These are phyloP conservation scores for Myripristis murdjan DNA, from an alignment of 2,797 vertebrate genomes.

Conservation along the genomic window DNA sequence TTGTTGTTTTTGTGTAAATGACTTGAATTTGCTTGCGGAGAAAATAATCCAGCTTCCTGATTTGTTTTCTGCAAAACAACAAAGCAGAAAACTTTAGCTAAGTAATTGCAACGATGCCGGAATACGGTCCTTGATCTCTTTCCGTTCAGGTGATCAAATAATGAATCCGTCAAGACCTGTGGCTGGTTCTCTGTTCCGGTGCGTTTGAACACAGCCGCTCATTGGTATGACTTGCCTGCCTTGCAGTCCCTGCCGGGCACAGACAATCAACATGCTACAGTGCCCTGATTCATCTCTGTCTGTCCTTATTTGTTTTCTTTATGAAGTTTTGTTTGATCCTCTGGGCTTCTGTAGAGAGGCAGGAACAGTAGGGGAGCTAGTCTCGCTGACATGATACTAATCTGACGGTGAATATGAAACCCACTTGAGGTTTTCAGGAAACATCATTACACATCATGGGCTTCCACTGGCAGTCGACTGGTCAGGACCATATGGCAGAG, in stretches of 20 bases:
- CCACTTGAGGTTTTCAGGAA: conserved; percentile 29
- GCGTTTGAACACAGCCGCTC: conserved; percentile 9
- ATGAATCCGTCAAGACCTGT: conserved; percentile 57
- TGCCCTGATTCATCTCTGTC: conserved; percentile 29
- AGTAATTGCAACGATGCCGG: conserved; percentile 61
- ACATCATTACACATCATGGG: conserved; percentile 30
- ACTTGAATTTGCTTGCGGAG: conserved; percentile 6
- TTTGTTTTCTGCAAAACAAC: conserved; percentile 56
- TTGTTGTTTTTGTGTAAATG: conserved; percentile 42
- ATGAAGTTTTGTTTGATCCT: conserved; percentile 67
- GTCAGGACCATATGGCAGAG: conserved; percentile 54
- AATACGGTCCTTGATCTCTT: conserved; percentile 77
- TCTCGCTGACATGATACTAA: conserved; percentile 50
- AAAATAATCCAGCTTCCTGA: conserved; percentile 16
- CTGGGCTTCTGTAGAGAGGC: conserved; percentile 30
- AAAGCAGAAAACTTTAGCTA: conserved; percentile 46
- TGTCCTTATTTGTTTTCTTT: conserved; percentile 52
- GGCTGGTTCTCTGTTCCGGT: conserved; percentile 36
- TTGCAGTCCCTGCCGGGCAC: conserved; percentile 10
- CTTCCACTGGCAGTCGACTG: conserved; percentile 23
- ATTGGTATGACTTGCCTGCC: conserved; percentile 11
- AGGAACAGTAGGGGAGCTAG: conserved; percentile 24
- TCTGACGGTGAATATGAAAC: conserved; percentile 41
- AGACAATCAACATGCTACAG: conserved; percentile 17
- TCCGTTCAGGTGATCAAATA: conserved; percentile 72